Evolutionary conservation across 2,888 invertebrate species (phyloP), one percentile per base, ranked within the genome.

Genomic region (Matsumyia berberina): DNA sequence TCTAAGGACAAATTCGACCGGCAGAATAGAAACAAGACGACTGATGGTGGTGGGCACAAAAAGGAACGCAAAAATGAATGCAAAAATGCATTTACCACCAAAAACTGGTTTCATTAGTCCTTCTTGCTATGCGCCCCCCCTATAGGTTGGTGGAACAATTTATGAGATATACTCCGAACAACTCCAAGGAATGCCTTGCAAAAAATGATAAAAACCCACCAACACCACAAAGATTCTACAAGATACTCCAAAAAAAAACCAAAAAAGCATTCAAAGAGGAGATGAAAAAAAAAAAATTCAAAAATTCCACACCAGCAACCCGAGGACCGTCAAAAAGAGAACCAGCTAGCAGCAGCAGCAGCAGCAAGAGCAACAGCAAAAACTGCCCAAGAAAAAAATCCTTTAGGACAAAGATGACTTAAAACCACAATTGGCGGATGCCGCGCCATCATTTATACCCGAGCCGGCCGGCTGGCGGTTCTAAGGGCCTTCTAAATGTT

Each of bases 81-180:
- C 79, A 78, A 79, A 83, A 83, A 78, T 83, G 83, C 72, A 83
- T 73, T 73, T 46, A 66, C 78, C 78, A 73, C 73, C 29, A 37
- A 67, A 42, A 85, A 85, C 79, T 58, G 79, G 83, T 85, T 85
- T 79, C 74, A 85, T 85, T 85, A 85, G 79, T 74, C 46, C 69
- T 58, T 72, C 31, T 19, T 33, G n/a, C 60, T 46, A 35, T 11
- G n/a, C n/a, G 35, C 33, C 53, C 24, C 31, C 12, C 17, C 29
- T 37, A 37, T 35, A 35, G 57, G 42, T 49, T 44, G 57, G 19
- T 62, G 46, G 44, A 37, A 69, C 11, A 85, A 79, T 74, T 79
- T 85, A 79, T 85, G 83, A 73, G 79, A 74, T 85, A 69, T 85
- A 78, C 72, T 60, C 67, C 73, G 73, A 46, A 79, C 64, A 64